Evolutionary conservation across 2,888 invertebrate genomes (phyloP).

Genomic region (Venustoraphidia nigricollis): DNA sequence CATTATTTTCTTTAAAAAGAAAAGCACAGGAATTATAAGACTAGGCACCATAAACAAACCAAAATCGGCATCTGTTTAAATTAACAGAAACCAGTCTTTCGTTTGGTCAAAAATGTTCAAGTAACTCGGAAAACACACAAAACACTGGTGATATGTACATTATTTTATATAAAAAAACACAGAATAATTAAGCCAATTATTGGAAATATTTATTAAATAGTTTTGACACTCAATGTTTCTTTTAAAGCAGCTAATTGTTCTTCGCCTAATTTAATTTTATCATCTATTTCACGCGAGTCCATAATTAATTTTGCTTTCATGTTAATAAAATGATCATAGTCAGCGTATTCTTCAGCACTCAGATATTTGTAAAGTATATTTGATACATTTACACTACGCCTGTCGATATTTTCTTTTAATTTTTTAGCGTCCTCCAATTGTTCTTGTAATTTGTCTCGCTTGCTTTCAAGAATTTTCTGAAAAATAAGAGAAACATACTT

Average conservation of each 20-base stretch:
- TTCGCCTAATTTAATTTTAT: slow-evolving; percentile 68
- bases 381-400: slow-evolving; percentile 54
- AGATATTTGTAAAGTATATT: slow-evolving; percentile 55
- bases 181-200: background rate
- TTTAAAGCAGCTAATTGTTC: slow-evolving; percentile 61
- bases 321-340: slow-evolving; percentile 71
- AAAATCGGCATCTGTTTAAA: background rate
- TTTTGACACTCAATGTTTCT: slow-evolving; percentile 34
- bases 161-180: background rate
- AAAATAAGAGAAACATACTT: slow-evolving; percentile 12
- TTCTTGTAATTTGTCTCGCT: slow-evolving; percentile 57
- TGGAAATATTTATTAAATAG: background rate
- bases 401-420: slow-evolving; percentile 66
- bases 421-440: slow-evolving; percentile 72
- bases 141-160: background rate
- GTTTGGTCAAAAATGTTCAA: too few relatives aligned
- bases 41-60: background rate
- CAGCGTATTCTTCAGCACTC: slow-evolving; percentile 54
- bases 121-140: background rate
- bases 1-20: background rate
- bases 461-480: slow-evolving; percentile 53
- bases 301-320: slow-evolving; percentile 77
- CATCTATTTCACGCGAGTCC: slow-evolving; percentile 65
- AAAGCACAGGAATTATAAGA: background rate
- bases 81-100: background rate